phyloP scores from a whole-genome alignment of 2,113 vertebrate genomes.

The Sebastes fasciatus region DNA sequence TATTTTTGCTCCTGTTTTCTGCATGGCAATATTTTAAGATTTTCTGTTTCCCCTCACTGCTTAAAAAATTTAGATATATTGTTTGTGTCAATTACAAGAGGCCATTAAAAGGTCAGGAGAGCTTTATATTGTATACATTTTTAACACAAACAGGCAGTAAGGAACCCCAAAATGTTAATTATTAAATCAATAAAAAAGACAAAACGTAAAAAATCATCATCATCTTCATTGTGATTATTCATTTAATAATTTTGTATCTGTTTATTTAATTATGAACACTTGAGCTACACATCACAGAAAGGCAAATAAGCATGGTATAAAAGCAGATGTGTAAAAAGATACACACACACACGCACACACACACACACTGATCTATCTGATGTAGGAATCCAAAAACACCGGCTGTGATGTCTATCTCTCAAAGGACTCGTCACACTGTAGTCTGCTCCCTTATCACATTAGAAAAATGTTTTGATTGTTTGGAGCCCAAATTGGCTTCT shows the following conservation, averaged over 20 bases:
- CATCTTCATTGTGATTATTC: neutral
- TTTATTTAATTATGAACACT: neutral
- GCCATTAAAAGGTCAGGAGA: neutral
- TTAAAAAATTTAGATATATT: neutral
- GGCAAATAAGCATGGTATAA: neutral
- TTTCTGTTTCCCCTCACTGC: neutral
- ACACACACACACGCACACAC: neutral
- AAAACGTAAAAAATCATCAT: too few relatives aligned
- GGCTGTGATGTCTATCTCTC: neutral
- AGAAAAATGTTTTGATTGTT: neutral
- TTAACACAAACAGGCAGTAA: neutral
- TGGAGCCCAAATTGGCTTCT: neutral
- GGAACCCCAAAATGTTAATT: neutral
- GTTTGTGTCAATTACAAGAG: neutral
- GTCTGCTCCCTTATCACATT: neutral
- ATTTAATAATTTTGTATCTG: neutral
- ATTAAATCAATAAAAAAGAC: neutral
- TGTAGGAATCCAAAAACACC: neutral
- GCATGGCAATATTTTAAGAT: neutral
- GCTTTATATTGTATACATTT: neutral
- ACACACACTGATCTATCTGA: neutral
- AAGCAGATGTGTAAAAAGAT: neutral
- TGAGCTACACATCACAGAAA: neutral
- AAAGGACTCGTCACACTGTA: neutral
- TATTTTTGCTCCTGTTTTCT: slow-evolving; percentile 24